These are phyloP conservation scores for Sclerurus mexicanus DNA, from an alignment of 2,113 vertebrate genomes.

Conservation along the genomic window DNA sequence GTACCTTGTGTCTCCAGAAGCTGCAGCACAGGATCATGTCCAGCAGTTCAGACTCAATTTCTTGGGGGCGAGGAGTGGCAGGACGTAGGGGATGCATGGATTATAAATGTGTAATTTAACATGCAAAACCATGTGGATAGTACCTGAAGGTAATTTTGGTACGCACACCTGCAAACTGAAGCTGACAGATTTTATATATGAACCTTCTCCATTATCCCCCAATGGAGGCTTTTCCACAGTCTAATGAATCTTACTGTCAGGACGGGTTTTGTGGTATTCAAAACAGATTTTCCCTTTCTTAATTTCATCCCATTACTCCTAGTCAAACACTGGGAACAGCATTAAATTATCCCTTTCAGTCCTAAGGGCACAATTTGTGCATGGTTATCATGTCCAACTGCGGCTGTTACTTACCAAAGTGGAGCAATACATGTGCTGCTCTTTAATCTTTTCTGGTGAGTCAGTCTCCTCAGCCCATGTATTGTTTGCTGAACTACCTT, in stretches of 20 bases:
- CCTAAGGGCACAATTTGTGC: conserved; percentile 33
- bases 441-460: conserved; percentile 43
- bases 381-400: conserved; percentile 44
- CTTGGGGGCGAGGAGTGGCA: not conserved
- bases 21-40: not conserved
- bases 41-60: not conserved
- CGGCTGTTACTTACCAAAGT: conserved; percentile 17
- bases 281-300: conserved; percentile 56
- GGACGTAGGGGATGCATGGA: not conserved
- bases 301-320: conserved; percentile 57
- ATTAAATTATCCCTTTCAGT: conserved; percentile 49
- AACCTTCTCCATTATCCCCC: conserved; percentile 23
- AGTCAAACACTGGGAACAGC: conserved; percentile 51
- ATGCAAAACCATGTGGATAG: not conserved
- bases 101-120: not conserved
- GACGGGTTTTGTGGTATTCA: conserved; percentile 53
- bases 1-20: not conserved
- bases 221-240: conserved; percentile 8
- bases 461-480: not conserved
- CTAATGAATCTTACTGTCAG: conserved; percentile 61
- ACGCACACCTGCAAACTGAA: conserved; percentile 19
- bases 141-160: conserved; percentile 22
- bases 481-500: not conserved
- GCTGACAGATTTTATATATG: conserved; percentile 39
- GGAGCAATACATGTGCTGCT: conserved; percentile 4